A percentile compares a stretch with the other conserved stretches of the same genome.
Conservation (phyloP, 2,797 vertebrate species). For the Mormyrops attenuatus region DNA sequence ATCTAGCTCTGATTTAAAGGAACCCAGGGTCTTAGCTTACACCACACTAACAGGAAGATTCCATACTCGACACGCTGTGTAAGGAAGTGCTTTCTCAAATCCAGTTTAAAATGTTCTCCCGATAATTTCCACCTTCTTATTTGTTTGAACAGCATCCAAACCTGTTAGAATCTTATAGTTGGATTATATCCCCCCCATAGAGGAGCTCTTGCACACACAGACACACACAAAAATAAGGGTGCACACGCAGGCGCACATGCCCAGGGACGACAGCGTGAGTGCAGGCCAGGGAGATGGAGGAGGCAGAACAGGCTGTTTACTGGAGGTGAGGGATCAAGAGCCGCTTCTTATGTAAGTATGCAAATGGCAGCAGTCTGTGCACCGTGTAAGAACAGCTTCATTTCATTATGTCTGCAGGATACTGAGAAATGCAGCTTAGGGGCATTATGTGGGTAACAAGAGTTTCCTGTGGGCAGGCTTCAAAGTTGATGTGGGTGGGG, state of each 20-base stretch:
- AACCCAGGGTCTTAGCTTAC: not conserved
- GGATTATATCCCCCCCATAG: not conserved
- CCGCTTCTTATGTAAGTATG: slow-evolving; percentile 40
- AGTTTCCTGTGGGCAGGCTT: not conserved
- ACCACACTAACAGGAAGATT: not conserved
- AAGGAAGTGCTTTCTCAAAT: too few species aligned
- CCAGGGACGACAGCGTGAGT: slow-evolving; percentile 28
- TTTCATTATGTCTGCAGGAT: slow-evolving; percentile 24
- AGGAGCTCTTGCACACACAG: not conserved
- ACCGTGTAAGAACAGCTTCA: slow-evolving; percentile 23
- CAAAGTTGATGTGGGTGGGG: not conserved
- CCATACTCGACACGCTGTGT: not conserved
- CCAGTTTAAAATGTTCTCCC: too few species aligned
- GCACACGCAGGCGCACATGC: not conserved
- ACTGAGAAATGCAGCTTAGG: slow-evolving; percentile 21
- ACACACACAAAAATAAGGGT: not conserved
- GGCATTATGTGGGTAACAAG: not conserved
- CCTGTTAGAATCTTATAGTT: not conserved
- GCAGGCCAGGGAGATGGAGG: not conserved
- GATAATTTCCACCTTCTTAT: not conserved
- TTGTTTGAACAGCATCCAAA: not conserved
- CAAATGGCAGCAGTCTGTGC: slow-evolving; percentile 29
- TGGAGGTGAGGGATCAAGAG: slow-evolving; percentile 37
- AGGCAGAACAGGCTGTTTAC: slow-evolving; percentile 25
- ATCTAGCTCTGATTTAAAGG: not conserved